These are phyloP conservation scores for Augochlorella aurata DNA, from an alignment of 2,888 invertebrate species.

Conservation along the genomic window DNA sequence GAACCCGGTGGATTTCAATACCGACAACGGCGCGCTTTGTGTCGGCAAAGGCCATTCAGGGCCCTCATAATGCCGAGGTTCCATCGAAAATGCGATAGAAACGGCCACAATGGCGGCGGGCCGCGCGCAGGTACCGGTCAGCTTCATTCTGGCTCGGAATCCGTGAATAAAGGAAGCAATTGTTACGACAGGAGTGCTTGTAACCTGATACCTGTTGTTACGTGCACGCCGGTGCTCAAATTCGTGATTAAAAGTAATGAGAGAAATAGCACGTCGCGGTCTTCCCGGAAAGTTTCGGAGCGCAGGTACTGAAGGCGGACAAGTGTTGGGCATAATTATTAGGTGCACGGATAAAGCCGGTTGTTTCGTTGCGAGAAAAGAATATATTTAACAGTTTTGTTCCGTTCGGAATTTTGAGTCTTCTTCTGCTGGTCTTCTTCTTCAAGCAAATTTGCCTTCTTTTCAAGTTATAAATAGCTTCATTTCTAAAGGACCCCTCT, in stretches of 20 bases:
- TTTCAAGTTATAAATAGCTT: no score
- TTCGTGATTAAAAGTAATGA: not conserved
- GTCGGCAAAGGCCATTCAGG: slow-evolving; percentile 25
- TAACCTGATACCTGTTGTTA: slow-evolving; percentile 24
- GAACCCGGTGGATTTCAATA: slow-evolving; percentile 45
- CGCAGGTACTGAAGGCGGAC: not conserved
- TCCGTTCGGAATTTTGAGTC: no score
- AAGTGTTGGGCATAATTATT: not conserved
- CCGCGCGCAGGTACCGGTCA: slow-evolving; percentile 24
- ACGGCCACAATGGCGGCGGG: slow-evolving; percentile 21
- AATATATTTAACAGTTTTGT: no score
- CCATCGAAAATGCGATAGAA: slow-evolving; percentile 37
- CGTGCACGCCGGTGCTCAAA: not conserved
- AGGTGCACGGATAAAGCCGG: no score
- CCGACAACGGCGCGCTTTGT: slow-evolving; percentile 38
- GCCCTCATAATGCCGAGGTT: slow-evolving; percentile 32
- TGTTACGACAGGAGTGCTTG: slow-evolving; percentile 15
- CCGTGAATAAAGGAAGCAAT: slow-evolving; percentile 21
- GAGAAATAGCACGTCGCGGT: not conserved
- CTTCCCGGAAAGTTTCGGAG: not conserved
- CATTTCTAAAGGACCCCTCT: no score
- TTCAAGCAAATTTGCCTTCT: no score
- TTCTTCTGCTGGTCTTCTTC: no score
- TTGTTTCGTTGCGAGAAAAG: no score
- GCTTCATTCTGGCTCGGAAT: slow-evolving; percentile 23